phyloP scores from a whole-genome alignment of 2,888 invertebrate genomes.

The Xestia sexstrigata region DNA sequence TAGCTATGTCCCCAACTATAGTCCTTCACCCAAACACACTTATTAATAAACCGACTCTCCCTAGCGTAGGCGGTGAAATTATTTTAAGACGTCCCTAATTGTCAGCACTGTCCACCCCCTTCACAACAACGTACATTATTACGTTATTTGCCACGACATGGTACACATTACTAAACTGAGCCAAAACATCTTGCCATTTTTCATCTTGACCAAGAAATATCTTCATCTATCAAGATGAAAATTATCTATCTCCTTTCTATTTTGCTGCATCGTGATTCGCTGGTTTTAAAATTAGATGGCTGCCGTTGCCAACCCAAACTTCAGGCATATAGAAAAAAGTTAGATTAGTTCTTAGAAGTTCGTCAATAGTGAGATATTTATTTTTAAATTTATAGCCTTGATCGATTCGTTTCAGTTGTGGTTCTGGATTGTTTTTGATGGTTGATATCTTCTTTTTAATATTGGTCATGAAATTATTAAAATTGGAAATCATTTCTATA shows the following conservation, averaged over 20 bases:
- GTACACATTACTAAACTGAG: constrained; percentile 41
- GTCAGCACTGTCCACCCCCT: constrained; percentile 45
- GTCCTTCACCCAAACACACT: constrained; percentile 23
- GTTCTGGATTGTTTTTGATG: constrained; percentile 20
- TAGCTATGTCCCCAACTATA: not conserved
- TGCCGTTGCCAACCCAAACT: constrained; percentile 80
- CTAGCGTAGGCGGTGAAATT: constrained; percentile 49
- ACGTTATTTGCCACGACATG: constrained; percentile 44
- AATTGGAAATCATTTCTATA: constrained; percentile 2
- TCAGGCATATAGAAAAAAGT: constrained; percentile 60
- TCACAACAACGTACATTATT: constrained; percentile 25
- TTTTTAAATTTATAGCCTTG: constrained; percentile 46
- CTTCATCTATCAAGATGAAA: constrained; percentile 50
- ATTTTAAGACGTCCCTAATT: constrained; percentile 54
- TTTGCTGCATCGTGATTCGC: constrained; percentile 67
- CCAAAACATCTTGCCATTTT: constrained; percentile 59
- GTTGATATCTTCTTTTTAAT: constrained; percentile 3
- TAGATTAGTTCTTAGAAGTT: constrained; percentile 55
- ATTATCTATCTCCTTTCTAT: constrained; percentile 71
- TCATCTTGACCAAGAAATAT: constrained; percentile 56
- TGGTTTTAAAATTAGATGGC: constrained; percentile 72
- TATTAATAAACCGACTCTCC: constrained; percentile 47
- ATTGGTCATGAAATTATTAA: not conserved
- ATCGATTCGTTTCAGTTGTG: constrained; percentile 25
- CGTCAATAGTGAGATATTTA: constrained; percentile 46